phyloP scores from a whole-genome alignment of 2,888 invertebrate species.

The Ochlodes sylvanus region DNA sequence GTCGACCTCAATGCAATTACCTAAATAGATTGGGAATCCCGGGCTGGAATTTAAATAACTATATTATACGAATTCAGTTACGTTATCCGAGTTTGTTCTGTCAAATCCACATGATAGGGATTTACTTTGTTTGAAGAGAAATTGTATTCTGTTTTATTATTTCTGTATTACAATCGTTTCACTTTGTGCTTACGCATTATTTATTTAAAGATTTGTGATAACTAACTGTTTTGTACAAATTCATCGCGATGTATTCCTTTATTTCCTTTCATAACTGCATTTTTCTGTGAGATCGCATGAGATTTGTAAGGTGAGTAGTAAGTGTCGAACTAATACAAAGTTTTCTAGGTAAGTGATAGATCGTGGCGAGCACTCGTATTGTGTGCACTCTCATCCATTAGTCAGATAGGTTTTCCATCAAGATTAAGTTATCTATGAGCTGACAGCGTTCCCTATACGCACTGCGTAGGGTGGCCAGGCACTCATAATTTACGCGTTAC shows the following conservation, averaged over 20 bases:
- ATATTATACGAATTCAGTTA: conserved; percentile 31
- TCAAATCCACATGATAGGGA: conserved; percentile 16
- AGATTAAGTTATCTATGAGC: conserved; percentile 64
- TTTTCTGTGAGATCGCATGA: conserved; percentile 1
- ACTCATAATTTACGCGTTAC: neutral
- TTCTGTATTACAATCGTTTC: neutral
- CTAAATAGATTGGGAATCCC: conserved; percentile 45
- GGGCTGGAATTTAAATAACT: conserved; percentile 37
- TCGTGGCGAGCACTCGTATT: conserved; percentile 49
- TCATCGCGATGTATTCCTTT: neutral
- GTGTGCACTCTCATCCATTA: conserved; percentile 58
- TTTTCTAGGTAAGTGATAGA: conserved; percentile 59
- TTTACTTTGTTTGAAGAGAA: conserved; percentile 10
- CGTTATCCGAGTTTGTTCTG: conserved; percentile 15
- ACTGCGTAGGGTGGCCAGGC: conserved; percentile 17
- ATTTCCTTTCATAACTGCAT: conserved; percentile 12
- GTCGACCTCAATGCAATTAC: conserved; percentile 47
- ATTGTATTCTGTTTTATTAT: neutral
- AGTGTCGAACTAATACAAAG: conserved; percentile 38
- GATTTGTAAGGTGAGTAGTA: neutral
- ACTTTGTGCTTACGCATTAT: neutral
- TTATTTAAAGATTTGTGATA: neutral
- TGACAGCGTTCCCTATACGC: conserved; percentile 51
- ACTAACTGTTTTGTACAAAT: no score
- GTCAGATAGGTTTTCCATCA: conserved; percentile 71